These are phyloP conservation scores for Hypotaenidia okinawae DNA, from an alignment of 2,797 vertebrate species.

Conservation along the genomic window DNA sequence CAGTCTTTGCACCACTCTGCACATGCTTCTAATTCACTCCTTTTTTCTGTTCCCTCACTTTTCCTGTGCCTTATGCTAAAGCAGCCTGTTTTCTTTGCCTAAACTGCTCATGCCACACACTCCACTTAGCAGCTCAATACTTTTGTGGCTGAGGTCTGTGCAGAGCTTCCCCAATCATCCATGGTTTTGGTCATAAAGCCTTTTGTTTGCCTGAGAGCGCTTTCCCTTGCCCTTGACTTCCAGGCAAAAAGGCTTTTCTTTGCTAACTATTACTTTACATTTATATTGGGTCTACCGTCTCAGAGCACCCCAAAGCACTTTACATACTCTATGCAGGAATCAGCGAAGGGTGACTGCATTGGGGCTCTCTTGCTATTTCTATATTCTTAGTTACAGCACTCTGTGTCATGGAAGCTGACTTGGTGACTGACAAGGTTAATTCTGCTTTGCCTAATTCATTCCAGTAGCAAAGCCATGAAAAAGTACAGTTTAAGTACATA, in stretches of 20 bases:
- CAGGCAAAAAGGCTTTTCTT: constrained; percentile 17
- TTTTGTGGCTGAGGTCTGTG: background rate
- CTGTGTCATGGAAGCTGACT: constrained; percentile 31
- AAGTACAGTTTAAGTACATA: constrained; percentile 15
- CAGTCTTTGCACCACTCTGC: background rate
- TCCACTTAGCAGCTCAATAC: background rate
- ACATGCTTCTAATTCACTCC: background rate
- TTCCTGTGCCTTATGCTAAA: background rate
- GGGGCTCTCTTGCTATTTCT: constrained; percentile 35
- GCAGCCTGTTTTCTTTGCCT: background rate
- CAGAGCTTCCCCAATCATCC: background rate
- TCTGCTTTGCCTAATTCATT: constrained; percentile 59
- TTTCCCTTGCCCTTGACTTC: background rate
- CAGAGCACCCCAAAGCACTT: constrained; percentile 26
- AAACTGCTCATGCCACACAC: background rate
- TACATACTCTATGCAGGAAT: constrained; percentile 9
- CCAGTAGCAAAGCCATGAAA: constrained; percentile 6
- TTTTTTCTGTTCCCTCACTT: background rate
- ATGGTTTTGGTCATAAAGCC: background rate
- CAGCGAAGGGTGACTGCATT: constrained; percentile 17
- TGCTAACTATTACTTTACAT: constrained; percentile 23
- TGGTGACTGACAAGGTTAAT: constrained; percentile 68
- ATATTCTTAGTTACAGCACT: constrained; percentile 18
- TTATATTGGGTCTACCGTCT: constrained; percentile 18
- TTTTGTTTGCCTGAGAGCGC: background rate